Conservation (phyloP, 2,888 invertebrate species). For the Torymus texanus region DNA sequence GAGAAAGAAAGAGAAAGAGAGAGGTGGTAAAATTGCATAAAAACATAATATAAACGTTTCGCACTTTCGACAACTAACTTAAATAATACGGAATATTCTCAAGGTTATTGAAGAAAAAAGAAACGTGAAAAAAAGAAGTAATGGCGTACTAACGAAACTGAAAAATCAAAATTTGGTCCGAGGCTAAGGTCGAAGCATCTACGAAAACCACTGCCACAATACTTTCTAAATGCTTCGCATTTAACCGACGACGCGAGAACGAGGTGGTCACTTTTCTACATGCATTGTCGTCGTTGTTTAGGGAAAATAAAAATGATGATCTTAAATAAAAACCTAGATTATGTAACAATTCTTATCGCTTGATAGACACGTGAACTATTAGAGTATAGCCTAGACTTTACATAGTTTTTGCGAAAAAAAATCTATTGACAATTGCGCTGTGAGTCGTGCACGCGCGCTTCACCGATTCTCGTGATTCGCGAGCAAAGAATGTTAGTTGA, state of each 20-base stretch:
- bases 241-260: slow-evolving; percentile 70
- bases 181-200: slow-evolving; percentile 73
- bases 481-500: neutral
- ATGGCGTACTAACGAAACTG: slow-evolving; percentile 13
- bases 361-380: slow-evolving; percentile 48
- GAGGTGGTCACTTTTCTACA: slow-evolving; percentile 74
- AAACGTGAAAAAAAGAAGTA: neutral
- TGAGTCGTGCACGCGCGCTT: slow-evolving; percentile 31
- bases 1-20: neutral
- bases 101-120: slow-evolving; percentile 15
- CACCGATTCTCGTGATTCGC: slow-evolving; percentile 36
- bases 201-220: slow-evolving; percentile 72
- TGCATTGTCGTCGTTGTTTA: slow-evolving; percentile 70
- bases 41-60: slow-evolving; percentile 6
- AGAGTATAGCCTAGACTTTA: slow-evolving; percentile 51
- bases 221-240: slow-evolving; percentile 73
- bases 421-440: slow-evolving; percentile 42
- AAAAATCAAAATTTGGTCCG: slow-evolving; percentile 71
- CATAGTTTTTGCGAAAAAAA: slow-evolving; percentile 39
- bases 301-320: slow-evolving; percentile 41
- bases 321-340: slow-evolving; percentile 44
- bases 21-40: slow-evolving; percentile 4
- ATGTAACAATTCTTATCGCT: slow-evolving; percentile 52
- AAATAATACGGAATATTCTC: slow-evolving; percentile 22
- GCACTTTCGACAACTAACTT: slow-evolving; percentile 17